Conservation (phyloP, 2,113 vertebrate genomes). For the Nipponia nippon region DNA sequence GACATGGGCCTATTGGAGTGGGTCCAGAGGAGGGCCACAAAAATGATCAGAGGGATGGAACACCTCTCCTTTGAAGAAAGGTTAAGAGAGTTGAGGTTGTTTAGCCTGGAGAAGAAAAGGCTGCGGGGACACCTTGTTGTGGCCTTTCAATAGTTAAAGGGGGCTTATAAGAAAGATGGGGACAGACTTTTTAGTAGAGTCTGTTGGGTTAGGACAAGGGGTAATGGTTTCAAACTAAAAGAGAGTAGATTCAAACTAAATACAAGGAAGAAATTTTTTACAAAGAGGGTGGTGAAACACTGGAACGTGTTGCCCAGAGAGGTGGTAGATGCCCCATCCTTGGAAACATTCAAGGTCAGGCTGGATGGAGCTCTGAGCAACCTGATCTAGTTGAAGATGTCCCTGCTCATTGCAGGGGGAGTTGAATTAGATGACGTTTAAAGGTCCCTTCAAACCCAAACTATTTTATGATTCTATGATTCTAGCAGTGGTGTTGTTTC, state of each 20-base stretch:
- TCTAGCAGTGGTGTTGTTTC: neutral
- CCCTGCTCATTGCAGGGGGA: neutral
- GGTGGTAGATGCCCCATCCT: neutral
- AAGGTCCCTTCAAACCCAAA: neutral
- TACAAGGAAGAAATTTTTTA: neutral
- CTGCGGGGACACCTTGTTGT: neutral
- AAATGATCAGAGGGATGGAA: too few relatives aligned
- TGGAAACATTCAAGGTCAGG: neutral
- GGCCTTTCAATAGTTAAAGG: neutral
- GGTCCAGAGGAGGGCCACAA: neutral
- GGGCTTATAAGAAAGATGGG: neutral
- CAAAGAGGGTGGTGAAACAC: neutral
- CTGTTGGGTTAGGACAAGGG: neutral
- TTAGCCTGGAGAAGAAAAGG: neutral
- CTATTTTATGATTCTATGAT: neutral
- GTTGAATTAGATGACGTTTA: neutral
- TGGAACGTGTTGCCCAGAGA: neutral
- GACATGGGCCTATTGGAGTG: too few relatives aligned
- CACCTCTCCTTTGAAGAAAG: neutral
- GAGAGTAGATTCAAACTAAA: neutral
- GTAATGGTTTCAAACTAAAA: neutral
- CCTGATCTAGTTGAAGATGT: neutral
- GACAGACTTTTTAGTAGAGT: neutral
- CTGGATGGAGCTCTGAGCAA: neutral
- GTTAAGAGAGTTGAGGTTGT: neutral